A percentile compares a stretch with the other conserved stretches of the same genome.
phyloP scores from a whole-genome alignment of 2,888 invertebrate genomes.

The Diaperis boleti region DNA sequence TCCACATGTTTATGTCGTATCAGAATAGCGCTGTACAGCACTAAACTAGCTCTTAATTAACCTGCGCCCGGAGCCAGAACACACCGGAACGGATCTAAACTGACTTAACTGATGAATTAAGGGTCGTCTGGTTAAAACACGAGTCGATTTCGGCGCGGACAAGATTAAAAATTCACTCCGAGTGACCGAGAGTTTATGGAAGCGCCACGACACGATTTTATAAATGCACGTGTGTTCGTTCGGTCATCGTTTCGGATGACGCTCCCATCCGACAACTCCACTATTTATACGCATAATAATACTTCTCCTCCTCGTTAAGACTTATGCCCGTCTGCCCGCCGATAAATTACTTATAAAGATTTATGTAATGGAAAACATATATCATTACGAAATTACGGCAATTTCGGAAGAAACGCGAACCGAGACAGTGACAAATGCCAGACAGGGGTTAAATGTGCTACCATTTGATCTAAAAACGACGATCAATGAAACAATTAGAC shows the following conservation, averaged over 20 bases:
- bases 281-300: slow-evolving; percentile 79
- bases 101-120: slow-evolving; percentile 41
- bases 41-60: slow-evolving; percentile 60
- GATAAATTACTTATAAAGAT: slow-evolving; percentile 65
- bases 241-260: too few species aligned
- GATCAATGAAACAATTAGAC: slow-evolving; percentile 64
- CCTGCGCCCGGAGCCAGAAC: slow-evolving; percentile 45
- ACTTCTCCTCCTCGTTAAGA: slow-evolving; percentile 59
- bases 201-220: too few species aligned
- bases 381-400: slow-evolving; percentile 65
- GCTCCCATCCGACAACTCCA: slow-evolving; percentile 75
- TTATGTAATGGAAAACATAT: slow-evolving; percentile 66
- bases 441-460: slow-evolving; percentile 61
- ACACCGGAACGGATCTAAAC: slow-evolving; percentile 36
- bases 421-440: slow-evolving; percentile 64
- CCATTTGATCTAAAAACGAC: slow-evolving; percentile 63
- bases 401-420: slow-evolving; percentile 61
- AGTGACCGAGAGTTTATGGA: too few species aligned
- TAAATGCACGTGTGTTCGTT: too few species aligned
- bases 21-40: slow-evolving; percentile 56
- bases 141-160: slow-evolving; percentile 4
- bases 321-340: slow-evolving; percentile 58
- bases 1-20: slow-evolving; percentile 60
- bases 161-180: background rate
- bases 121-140: slow-evolving; percentile 25